These are phyloP conservation scores for Danionella cerebrum DNA, from an alignment of 2,113 vertebrate genomes.

Conservation along the genomic window DNA sequence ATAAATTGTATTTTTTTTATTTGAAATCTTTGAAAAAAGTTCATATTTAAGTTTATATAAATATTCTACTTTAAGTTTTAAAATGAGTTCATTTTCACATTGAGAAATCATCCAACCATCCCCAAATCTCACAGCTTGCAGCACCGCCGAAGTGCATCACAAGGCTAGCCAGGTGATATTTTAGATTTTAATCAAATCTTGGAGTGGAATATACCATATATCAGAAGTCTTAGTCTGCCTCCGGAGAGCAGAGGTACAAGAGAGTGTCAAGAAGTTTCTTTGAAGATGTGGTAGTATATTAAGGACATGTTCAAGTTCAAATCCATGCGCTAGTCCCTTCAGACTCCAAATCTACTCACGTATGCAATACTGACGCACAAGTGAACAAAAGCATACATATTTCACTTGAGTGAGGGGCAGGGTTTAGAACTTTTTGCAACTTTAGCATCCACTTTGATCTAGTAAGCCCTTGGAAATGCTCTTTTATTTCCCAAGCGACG, in stretches of 20 bases:
- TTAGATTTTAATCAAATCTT: constrained; percentile 45
- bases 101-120: too few relatives aligned
- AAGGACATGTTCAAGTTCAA: neutral
- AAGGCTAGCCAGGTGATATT: constrained; percentile 32
- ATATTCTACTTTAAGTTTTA: too few relatives aligned
- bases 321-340: constrained; percentile 2
- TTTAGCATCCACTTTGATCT: constrained; percentile 26
- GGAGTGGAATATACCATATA: constrained; percentile 37
- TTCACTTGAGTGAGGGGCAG: neutral
- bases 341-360: neutral
- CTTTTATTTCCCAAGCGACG: constrained; percentile 30
- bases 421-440: constrained; percentile 1
- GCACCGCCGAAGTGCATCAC: constrained; percentile 15
- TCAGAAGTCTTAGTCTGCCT: constrained; percentile 40
- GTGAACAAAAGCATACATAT: neutral
- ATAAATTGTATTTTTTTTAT: too few relatives aligned
- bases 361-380: neutral
- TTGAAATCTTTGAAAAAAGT: too few relatives aligned
- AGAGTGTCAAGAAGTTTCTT: neutral
- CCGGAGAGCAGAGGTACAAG: neutral
- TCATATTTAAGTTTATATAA: too few relatives aligned
- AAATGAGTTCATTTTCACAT: too few relatives aligned
- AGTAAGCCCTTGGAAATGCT: constrained; percentile 32
- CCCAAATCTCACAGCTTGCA: too few relatives aligned
- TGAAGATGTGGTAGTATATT: neutral